Base-by-base conservation (phyloP, 1,140 invertebrate genomes). In the Laupala kohalensis region DNA sequence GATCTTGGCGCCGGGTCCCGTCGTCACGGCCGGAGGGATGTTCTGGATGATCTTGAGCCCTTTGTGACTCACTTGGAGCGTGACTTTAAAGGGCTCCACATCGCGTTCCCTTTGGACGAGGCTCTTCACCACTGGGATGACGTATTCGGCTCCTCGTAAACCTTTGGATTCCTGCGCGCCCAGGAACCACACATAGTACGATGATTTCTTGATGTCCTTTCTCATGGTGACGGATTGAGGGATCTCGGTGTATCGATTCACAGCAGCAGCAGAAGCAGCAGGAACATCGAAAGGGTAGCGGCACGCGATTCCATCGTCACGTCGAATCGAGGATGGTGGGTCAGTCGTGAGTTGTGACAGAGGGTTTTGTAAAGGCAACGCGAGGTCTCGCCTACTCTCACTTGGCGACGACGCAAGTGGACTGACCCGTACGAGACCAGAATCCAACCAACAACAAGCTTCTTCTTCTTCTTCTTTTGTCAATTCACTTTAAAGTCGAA, bases 181-280 rank as follows among this genome's bases (percentile, higher is more conserved):
- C 75, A 99, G 86, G 83, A 98, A 98, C 92, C 95, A 96, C 66
- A 98, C 95, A 82, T 99, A 99, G 82, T 97, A 98, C 30, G 95
- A 96, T 66, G 94, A 92, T 80, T 97, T 97, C 83, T 96, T 96
- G 75, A 95, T 90, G 79, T 94, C 93, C 78, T 92, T 92, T 26
- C 71, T 70, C 69, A 70, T 70, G 37, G 37, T 53, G 37, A 19
- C 37, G 37, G 37, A 13, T 53, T 19, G 37, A 53, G 9, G 4
- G 9, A 9, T 53, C 9, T 53, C 37, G 9, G 37, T 19, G 37
- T 53, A n/a, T n/a, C n/a, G n/a, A n/a, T n/a, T n/a, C n/a, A n/a
- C n/a, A n/a, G n/a, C n/a, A n/a, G n/a, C n/a, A n/a, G n/a, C n/a
- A n/a, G n/a, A n/a, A n/a, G n/a, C n/a, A n/a, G n/a, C n/a, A n/a